phyloP scores from a whole-genome alignment of 2,797 vertebrate genomes.

The Oceanodroma leucorhoa region DNA sequence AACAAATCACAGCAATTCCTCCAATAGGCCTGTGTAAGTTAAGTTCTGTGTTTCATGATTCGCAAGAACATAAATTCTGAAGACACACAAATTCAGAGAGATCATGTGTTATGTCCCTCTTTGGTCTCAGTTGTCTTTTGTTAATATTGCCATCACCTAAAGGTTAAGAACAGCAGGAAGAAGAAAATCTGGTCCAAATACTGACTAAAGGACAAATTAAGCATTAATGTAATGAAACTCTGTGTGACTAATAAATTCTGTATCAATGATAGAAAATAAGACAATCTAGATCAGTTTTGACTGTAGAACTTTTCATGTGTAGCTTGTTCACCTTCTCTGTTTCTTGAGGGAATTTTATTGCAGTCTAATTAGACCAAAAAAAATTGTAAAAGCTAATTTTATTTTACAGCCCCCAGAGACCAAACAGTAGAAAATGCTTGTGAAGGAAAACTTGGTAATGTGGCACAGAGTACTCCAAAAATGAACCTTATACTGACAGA shows the following conservation, averaged over 20 bases:
- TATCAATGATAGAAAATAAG: neutral
- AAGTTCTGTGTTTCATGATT: neutral
- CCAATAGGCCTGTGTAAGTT: neutral
- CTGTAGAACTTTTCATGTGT: neutral
- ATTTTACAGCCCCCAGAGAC: neutral
- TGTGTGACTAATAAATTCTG: neutral
- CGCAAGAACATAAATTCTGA: neutral
- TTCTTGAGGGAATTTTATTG: neutral
- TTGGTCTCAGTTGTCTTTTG: neutral
- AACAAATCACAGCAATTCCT: neutral
- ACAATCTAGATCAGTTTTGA: neutral
- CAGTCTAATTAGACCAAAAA: constrained; percentile 1
- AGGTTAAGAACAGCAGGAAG: neutral
- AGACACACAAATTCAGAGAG: neutral
- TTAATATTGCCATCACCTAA: neutral
- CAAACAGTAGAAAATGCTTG: constrained; percentile 23
- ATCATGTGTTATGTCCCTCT: neutral
- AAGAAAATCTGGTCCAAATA: neutral
- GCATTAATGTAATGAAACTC: neutral
- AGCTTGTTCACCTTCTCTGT: neutral
- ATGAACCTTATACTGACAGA: neutral
- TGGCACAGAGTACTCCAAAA: neutral
- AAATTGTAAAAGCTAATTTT: neutral
- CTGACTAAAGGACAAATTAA: neutral
- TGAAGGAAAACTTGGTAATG: neutral